Base-by-base conservation (phyloP, 2,113 vertebrate genomes). In the Scalopus aquaticus region DNA sequence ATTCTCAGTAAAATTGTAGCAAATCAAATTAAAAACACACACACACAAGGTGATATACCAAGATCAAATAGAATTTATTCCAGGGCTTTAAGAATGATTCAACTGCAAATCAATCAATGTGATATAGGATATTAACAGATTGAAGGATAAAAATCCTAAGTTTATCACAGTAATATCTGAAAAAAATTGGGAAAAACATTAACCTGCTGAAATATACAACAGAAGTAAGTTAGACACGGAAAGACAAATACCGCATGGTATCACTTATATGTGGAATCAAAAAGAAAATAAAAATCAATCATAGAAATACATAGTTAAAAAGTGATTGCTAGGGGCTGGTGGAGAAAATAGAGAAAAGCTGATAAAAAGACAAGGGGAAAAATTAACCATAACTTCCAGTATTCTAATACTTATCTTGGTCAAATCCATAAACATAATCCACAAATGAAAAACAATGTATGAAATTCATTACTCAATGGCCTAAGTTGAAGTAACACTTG, bases 381-480 rank as follows among this genome's bases (percentile, higher is more conserved):
- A 84, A 62, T 32, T 30, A 73, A 95, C 91, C 64, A 92, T 94
- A 93, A 54, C 95, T 95, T 96, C 95, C 96, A 97, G 96, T 91
- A 96, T 88, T 95, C 96, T 97, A 97, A 97, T 95, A 96, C 85
- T 95, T 96, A 96, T 97, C 94, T 98, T 94, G 95, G 97, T 98
- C 96, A 97, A 97, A 97, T 96, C 96, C 96, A 97, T 97, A 97
- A 93, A 97, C 97, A 98, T 97, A 97, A 97, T 96, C 90, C 93
- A 97, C 96, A 96, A 92, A 96, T 84, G 93, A 56, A 58, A 79
- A 58, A 58, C 9, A 89, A 56, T 49, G 0, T 26, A 58, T 65
- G 24, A 28, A 17, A 58, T 60, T 69, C 56, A 78, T 28, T 56
- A 64, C 11, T 77, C 42, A 64, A 5, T 44, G 44, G 44, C 5